Evolutionary conservation across 2,113 vertebrate species (phyloP).

Genomic region (Morone chrysops): DNA sequence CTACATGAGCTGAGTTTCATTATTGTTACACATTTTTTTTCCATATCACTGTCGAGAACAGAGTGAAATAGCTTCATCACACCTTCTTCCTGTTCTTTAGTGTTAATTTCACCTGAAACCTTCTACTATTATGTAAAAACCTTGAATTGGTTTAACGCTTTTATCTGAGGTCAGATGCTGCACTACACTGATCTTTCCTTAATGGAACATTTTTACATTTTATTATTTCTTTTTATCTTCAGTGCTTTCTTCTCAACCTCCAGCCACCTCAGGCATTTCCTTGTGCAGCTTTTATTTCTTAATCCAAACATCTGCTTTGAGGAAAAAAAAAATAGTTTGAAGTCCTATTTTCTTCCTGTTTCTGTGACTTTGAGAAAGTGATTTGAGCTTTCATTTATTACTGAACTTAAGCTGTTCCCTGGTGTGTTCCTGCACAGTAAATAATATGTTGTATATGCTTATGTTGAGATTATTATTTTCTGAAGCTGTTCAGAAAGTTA

Average conservation of each 20-base stretch:
- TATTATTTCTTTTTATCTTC: constrained; percentile 12
- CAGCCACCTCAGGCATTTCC: not conserved
- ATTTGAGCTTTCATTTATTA: constrained; percentile 18
- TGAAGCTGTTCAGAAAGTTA: not conserved
- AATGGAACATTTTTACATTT: constrained; percentile 11
- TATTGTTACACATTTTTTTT: not conserved
- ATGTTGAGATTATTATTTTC: not conserved
- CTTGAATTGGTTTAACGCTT: not conserved
- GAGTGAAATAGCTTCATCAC: not conserved
- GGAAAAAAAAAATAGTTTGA: too few relatives aligned
- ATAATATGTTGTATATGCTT: not conserved
- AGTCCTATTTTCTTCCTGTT: not conserved
- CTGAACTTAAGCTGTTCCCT: not conserved
- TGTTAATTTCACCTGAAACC: not conserved
- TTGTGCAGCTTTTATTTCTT: not conserved
- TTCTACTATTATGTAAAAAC: not conserved
- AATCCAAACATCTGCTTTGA: not conserved
- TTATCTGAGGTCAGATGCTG: not conserved
- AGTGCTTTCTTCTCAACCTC: not conserved
- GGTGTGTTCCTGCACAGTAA: not conserved
- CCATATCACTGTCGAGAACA: not conserved
- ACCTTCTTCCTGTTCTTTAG: not conserved
- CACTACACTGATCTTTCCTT: not conserved
- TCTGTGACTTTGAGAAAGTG: constrained; percentile 18
- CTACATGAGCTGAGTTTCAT: not conserved